Conservation (phyloP, 1,140 invertebrate genomes). For the Dendroctonus valens region DNA sequence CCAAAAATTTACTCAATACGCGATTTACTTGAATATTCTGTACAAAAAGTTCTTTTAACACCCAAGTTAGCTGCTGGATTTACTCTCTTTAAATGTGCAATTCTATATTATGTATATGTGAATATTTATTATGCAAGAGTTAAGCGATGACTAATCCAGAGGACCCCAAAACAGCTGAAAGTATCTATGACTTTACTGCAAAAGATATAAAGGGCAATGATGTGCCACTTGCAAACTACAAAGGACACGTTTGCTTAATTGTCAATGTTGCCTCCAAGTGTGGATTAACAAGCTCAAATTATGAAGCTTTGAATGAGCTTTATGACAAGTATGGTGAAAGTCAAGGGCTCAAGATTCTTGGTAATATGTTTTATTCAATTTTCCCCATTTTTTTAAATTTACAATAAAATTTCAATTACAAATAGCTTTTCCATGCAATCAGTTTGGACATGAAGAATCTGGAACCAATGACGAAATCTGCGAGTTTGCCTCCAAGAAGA, state of each 20-base stretch:
- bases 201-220: conserved; percentile 71
- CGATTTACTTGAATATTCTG: too few species aligned
- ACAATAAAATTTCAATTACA: too few species aligned
- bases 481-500: conserved; percentile 67
- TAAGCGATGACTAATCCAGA: too few species aligned
- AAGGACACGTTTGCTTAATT: conserved; percentile 68
- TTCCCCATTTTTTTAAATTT: too few species aligned
- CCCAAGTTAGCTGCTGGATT: too few species aligned
- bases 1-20: too few species aligned
- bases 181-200: conserved; percentile 73
- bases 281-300: conserved; percentile 76
- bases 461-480: conserved; percentile 70
- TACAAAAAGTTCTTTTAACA: too few species aligned
- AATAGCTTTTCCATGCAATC: conserved; percentile 87
- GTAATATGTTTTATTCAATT: too few species aligned
- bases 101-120: too few species aligned
- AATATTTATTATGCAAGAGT: too few species aligned
- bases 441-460: conserved; percentile 83
- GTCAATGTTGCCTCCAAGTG: conserved; percentile 88
- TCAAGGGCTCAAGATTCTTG: conserved; percentile 68
- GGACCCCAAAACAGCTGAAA: too few species aligned
- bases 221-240: conserved; percentile 70
- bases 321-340: conserved; percentile 67
- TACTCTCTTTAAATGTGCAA: too few species aligned
- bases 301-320: conserved; percentile 70